Base-by-base conservation (phyloP, 2,888 invertebrate genomes). In the Dastarcus helophoroides region DNA sequence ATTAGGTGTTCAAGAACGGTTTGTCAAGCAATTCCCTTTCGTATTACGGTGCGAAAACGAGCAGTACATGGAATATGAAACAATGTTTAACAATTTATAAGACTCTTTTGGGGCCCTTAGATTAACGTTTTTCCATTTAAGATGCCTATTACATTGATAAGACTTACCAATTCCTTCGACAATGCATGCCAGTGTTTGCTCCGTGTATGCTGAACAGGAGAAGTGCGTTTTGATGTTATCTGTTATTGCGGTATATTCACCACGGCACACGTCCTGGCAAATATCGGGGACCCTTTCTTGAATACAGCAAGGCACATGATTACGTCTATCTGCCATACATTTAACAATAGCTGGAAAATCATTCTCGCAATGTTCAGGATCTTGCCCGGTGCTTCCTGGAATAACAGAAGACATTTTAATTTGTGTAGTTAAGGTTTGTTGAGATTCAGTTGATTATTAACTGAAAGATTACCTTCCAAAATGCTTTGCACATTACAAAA, bases 221-320 rank as follows among this genome's bases (percentile, higher is more conserved):
- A 85, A 83, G 48, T 86, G 82, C 0, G 84, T 83, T 57, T 80
- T 79, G 35, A 86, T 76, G 48, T 79, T 79, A 53, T 85, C 83
- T 0, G 83, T 83, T 37, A 84, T 84, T 1, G 82, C 76, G 1
- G 83, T 83, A 59, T 85, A 86, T 55, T 85, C 83, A 14, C 86
- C 86, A 1, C 82, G 67, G 52, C 86, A 86, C 40, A 86, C 82
- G 42, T 85, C 84, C 51, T 83, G 84, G 53, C 86, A 86, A 43
- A 85, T 75, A 55, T 84, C 83, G 0, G 86, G 86, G 11, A 86
- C 80, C 33, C 76, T 69, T 53, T 84, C 83, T 42, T 77, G 76
- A 12, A 80, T 74, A 54, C 86, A 86, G 57, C 86, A 86, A 0
- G 85, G 85, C 14, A 83, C 78, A 62, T 86, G 86, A 62, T 88